phyloP scores from a whole-genome alignment of 35 echinoderm and acorn worm species.

The Ophioderma brevispina region DNA sequence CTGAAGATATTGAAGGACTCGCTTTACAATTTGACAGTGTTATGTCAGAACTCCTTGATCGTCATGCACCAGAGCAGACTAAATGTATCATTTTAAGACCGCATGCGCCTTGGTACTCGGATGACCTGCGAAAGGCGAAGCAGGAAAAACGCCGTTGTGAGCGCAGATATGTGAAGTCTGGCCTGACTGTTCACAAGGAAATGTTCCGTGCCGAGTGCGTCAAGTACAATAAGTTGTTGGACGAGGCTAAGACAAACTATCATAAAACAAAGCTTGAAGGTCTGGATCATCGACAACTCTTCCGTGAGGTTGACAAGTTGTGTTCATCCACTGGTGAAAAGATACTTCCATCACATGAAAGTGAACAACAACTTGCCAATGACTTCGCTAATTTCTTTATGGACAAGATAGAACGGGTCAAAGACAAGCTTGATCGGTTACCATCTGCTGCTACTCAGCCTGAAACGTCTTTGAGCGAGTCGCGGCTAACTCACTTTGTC shows the following conservation, averaged over 20 bases:
- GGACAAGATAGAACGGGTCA: not conserved
- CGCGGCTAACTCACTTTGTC: too few species aligned
- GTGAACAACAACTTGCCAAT: not conserved
- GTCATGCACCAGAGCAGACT: not conserved
- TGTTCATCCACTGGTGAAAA: not conserved
- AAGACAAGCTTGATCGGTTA: not conserved
- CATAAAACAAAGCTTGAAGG: not conserved
- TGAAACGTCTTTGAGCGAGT: not conserved
- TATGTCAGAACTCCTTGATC: conserved; percentile 8
- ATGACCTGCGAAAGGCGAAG: conserved; percentile 7
- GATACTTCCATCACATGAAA: not conserved
- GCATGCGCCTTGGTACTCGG: conserved; percentile 28
- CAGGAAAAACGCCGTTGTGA: conserved; percentile 26
- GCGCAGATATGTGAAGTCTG: not conserved
- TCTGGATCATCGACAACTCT: not conserved
- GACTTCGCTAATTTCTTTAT: not conserved
- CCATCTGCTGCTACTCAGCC: not conserved
- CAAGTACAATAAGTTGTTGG: not conserved
- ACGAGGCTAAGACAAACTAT: not conserved
- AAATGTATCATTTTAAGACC: conserved; percentile 13
- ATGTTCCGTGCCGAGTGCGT: not conserved
- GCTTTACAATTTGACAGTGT: not conserved
- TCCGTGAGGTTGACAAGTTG: not conserved
- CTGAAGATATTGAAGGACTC: conserved; percentile 9
- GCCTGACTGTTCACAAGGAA: conserved; percentile 26